Base-by-base conservation (phyloP, 1,140 invertebrate genomes). In the Stenopsyche tienmushanensis region DNA sequence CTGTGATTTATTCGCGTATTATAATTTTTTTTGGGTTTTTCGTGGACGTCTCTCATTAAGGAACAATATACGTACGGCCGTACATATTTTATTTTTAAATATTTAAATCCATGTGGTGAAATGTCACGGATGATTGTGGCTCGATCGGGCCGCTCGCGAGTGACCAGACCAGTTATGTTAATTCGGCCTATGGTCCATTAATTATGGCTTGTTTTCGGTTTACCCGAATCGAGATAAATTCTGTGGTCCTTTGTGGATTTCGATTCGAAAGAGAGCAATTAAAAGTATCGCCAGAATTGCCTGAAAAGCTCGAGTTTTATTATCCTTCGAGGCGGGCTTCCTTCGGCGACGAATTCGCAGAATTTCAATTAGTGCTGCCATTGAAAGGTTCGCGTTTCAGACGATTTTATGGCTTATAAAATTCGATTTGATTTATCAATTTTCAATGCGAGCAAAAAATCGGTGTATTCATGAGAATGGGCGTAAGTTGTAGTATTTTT, bases 121-220 rank as follows among this genome's bases (percentile, higher is more conserved):
- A 57, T 39, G 54, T 57, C 29, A 57, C 20, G 34, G 1, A 21
- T 13, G 39, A 20, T 20, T 13, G 21, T 21, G n/a, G 25, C 44
- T 42, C 54, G 54, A 18, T 54, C 25, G n/a, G 44, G 41, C 34
- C 54, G 34, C 9, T 13, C 41, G 5, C 25, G 50, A 41, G n/a
- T n/a, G n/a, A n/a, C n/a, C n/a, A 44, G 45, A 23, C 54, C 29
- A 10, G 54, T 57, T 57, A 57, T 57, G 54, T 5, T 23, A 57
- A 57, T 57, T 18, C 15, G 41, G n/a, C 20, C 9, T 15, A 15
- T 17, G 39, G 21, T 55, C 25, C 53, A 26, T 57, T 57, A 57
- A 57, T 57, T 57, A 26, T 57, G 21, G 24, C 54, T 57, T 41
- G 54, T 57, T 57, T 57, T 44, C 24, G 52, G 24, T 34, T 34